Evolutionary conservation across 2,888 invertebrate species (phyloP), one percentile per base, ranked within the genome.

Genomic region (Lasioglossum figueresi): DNA sequence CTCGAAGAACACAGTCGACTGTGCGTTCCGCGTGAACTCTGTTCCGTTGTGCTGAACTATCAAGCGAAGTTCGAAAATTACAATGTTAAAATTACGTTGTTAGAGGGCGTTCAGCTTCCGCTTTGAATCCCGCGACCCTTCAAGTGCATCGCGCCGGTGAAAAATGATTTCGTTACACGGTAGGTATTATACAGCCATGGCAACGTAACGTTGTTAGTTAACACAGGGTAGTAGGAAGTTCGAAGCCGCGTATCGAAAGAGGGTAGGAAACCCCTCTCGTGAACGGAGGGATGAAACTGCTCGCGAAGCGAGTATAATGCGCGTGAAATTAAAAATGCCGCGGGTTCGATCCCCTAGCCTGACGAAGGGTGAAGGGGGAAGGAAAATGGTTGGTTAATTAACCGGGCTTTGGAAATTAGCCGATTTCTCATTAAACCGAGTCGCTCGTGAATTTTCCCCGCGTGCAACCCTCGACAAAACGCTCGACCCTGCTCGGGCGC

Each of bases 101-200:
- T 76, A 19, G 63, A 31, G n/a, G 68, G n/a, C 74, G 43, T 73
- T 73, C 75, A 45, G 48, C 40, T 48, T 16, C 56, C 71, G 52
- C 72, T 81, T 83, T 68, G 72, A 72, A n/a, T 16, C 16, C n/a
- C 34, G 16, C 66, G 14, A 52, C 63, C 76, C 82, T 83, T 81
- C 82, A 68, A 63, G 52, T 68, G 76, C 82, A 82, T 73, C 76
- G 23, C 72, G 59, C 2, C 52, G 71, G 27, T 82, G 83, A 81
- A 73, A 83, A 76, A 83, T 81, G 76, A 82, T 76, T 83, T 73
- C 82, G 82, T 83, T 81, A 76, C 76, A 52, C 76, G 71, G 34
- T 34, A 79, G 52, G 68, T 78, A 80, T 76, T 84, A 81, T 88
- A 79, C 79, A 72, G 71, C 56, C 16, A 40, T 79, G 19, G 73